Evolutionary conservation across 92 coral and sea anemone genomes (phyloP).

Genomic region (Actinernus sp.): DNA sequence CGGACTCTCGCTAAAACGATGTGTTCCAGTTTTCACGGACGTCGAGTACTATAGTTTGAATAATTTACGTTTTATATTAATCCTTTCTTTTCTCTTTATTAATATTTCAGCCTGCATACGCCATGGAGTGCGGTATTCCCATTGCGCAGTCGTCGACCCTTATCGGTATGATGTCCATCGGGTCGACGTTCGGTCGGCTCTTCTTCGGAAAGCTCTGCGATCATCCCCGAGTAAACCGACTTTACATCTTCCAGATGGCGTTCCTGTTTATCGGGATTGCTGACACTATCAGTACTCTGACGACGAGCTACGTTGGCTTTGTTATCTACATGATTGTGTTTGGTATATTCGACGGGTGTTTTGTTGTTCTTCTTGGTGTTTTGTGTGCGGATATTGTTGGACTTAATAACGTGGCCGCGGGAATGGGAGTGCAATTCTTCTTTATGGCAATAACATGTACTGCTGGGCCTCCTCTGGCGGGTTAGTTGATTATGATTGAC

Average conservation of each 20-base stretch:
- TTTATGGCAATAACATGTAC: conserved; percentile 94
- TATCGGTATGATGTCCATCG: conserved; percentile 96
- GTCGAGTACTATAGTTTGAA: no score
- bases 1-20: no score
- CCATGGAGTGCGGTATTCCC: conserved; percentile 78
- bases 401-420: conserved; percentile 85
- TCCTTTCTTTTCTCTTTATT: not conserved
- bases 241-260: conserved; percentile 89
- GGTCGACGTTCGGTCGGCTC: conserved; percentile 96
- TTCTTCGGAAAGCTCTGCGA: conserved; percentile 95
- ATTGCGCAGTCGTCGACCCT: conserved; percentile 82
- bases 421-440: conserved; percentile 95
- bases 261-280: conserved; percentile 87
- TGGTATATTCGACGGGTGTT: conserved; percentile 97
- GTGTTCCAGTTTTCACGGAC: no score
- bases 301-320: conserved; percentile 85
- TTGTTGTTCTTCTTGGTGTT: conserved; percentile 84
- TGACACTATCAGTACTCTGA: conserved; percentile 80
- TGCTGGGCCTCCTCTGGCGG: conserved; percentile 96
- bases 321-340: conserved; percentile 91
- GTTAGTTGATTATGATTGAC: no score
- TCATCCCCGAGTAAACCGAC: conserved; percentile 95
- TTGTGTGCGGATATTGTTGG: conserved; percentile 95
- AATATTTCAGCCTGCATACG: conserved; percentile 84
- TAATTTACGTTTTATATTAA: no score